Conservation (phyloP, 1,140 invertebrate species). For the Bradynema listronoti region DNA sequence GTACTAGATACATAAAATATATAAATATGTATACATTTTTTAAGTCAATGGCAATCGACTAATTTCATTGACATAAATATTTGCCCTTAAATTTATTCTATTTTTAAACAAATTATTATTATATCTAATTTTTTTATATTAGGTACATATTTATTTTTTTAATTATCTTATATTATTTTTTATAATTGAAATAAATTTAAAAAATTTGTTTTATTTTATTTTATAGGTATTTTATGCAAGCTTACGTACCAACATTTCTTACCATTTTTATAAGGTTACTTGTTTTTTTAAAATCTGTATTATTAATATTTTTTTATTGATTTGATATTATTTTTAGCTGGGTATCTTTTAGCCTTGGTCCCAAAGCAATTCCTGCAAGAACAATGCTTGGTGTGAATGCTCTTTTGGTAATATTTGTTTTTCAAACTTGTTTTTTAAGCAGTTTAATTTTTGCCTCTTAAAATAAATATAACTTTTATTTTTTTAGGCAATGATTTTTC, state of each 20-base stretch:
- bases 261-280: constrained; percentile 30
- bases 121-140: background rate
- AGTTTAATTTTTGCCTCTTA: too few species aligned
- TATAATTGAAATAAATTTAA: background rate
- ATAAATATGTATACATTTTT: background rate
- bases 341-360: constrained; percentile 54
- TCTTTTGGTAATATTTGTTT: constrained; percentile 22
- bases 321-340: constrained; percentile 35
- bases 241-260: constrained; percentile 55
- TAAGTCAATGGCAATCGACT: background rate
- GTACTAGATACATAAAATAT: background rate
- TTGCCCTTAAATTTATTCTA: background rate
- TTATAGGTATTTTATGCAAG: constrained; percentile 57
- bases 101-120: background rate
- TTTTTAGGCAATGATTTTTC: too few species aligned
- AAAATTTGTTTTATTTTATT: background rate
- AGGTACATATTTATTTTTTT: background rate
- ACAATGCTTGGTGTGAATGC: constrained; percentile 57
- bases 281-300: background rate
- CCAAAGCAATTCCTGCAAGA: constrained; percentile 54
- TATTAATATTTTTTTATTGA: background rate
- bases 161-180: background rate
- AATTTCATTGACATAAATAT: background rate
- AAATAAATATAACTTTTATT: too few species aligned
- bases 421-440: too few species aligned